These are phyloP conservation scores for Eristalis tenax DNA, from an alignment of 2,888 invertebrate species.

Conservation along the genomic window DNA sequence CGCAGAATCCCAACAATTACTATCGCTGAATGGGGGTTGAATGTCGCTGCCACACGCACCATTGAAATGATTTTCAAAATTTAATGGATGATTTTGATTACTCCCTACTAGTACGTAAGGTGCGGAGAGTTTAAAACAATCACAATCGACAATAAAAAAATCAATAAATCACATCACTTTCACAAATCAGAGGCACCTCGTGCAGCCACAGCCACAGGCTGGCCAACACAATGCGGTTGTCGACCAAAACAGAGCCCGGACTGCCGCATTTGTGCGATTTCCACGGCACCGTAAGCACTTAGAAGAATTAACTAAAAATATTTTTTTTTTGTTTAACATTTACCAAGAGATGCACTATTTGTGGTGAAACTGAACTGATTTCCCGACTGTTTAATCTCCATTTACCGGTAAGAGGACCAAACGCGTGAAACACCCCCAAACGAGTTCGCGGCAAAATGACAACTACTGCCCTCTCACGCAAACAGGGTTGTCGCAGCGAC, in stretches of 20 bases:
- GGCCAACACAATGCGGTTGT: constrained; percentile 51
- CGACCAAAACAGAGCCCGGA: constrained; percentile 47
- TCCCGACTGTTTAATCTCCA: constrained; percentile 49
- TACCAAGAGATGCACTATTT: constrained; percentile 65
- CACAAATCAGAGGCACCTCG: not conserved
- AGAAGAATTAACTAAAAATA: constrained; percentile 27
- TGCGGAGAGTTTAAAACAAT: not conserved
- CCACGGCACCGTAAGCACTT: constrained; percentile 29
- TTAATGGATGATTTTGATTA: constrained; percentile 54
- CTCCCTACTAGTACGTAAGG: constrained; percentile 17
- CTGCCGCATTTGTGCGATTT: constrained; percentile 52
- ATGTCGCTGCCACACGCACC: constrained; percentile 36
- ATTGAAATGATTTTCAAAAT: constrained; percentile 46
- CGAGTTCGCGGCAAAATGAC: constrained; percentile 78
- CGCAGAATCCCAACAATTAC: constrained; percentile 63
- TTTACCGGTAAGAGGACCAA: constrained; percentile 42
- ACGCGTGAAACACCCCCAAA: constrained; percentile 76
- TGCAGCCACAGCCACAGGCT: not conserved
- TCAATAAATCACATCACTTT: constrained; percentile 68
- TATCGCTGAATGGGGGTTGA: constrained; percentile 22
- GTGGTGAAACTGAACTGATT: constrained; percentile 26
- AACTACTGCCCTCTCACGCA: constrained; percentile 74
- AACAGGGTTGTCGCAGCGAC: constrained; percentile 28
- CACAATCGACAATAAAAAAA: constrained; percentile 18
- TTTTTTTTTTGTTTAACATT: constrained; percentile 34